phyloP scores from a whole-genome alignment of 2,888 invertebrate genomes.

The Habrosyne pyritoides region DNA sequence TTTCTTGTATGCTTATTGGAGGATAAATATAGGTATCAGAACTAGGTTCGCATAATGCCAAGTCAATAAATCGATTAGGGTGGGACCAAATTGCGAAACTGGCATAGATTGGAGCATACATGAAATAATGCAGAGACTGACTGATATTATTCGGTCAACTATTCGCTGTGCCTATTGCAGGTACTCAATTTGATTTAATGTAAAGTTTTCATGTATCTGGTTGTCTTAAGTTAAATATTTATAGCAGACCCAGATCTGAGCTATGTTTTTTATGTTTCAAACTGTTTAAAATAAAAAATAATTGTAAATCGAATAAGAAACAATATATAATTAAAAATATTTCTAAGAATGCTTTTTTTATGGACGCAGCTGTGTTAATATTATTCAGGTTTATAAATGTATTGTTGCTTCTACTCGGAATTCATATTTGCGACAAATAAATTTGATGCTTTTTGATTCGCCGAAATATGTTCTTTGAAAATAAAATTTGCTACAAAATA shows the following conservation, averaged over 20 bases:
- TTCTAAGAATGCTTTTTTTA: background rate
- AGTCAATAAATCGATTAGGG: conserved; percentile 4
- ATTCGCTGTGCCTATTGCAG: conserved; percentile 1
- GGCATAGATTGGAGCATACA: background rate
- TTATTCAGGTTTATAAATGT: background rate
- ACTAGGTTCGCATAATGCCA: background rate
- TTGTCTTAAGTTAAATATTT: background rate
- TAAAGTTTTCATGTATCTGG: background rate
- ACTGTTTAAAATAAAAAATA: background rate
- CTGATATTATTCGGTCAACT: background rate
- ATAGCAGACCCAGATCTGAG: background rate
- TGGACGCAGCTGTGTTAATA: background rate
- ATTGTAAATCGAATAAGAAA: background rate
- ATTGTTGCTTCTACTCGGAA: conserved; percentile 7
- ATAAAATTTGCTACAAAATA: background rate
- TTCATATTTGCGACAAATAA: conserved; percentile 1
- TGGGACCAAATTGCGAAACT: background rate
- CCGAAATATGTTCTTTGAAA: conserved; percentile 1
- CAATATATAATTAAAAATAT: background rate
- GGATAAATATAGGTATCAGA: background rate
- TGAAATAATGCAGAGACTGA: background rate
- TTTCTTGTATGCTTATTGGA: background rate
- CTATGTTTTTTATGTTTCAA: background rate
- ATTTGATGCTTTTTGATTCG: conserved; percentile 14
- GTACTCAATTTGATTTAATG: background rate